Conservation (phyloP, 2,797 vertebrate genomes). For the Lepilemur ruficaudatus region DNA sequence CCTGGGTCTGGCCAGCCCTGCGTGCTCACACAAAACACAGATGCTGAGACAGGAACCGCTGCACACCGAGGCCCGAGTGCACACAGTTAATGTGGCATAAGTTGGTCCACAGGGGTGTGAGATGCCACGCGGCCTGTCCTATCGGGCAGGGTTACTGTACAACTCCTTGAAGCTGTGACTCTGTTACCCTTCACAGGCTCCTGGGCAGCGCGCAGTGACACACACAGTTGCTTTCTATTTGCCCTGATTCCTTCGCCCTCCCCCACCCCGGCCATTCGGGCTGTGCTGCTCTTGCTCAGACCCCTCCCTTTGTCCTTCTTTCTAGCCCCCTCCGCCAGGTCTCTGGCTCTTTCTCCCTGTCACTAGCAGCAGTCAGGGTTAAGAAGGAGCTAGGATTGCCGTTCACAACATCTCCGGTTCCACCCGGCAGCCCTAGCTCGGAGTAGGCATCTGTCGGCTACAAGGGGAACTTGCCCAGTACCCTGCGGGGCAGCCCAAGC, state of each 20-base stretch:
- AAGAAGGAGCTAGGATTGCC: not conserved
- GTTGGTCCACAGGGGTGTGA: not conserved
- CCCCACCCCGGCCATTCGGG: not conserved
- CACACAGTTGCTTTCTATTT: conserved; percentile 7
- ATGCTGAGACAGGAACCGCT: not conserved
- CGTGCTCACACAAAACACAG: conserved; percentile 29
- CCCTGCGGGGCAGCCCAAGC: not conserved
- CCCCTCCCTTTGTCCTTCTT: conserved; percentile 34
- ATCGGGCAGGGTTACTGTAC: not conserved
- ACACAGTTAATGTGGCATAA: not conserved
- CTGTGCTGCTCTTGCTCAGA: not conserved
- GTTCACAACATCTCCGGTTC: not conserved
- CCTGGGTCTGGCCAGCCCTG: not conserved
- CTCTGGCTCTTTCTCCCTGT: not conserved
- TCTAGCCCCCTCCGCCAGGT: not conserved
- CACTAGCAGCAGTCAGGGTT: not conserved
- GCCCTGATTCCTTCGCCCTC: not conserved
- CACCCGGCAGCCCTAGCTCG: not conserved
- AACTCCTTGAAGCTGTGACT: conserved; percentile 7
- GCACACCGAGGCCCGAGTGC: not conserved
- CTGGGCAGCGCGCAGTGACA: not conserved
- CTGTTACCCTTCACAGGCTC: conserved; percentile 51
- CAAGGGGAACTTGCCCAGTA: too few species aligned
- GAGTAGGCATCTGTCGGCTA: not conserved
- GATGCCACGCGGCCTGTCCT: not conserved